phyloP scores from a whole-genome alignment of 1,140 invertebrate species.

The Agraylea sexmaculata region DNA sequence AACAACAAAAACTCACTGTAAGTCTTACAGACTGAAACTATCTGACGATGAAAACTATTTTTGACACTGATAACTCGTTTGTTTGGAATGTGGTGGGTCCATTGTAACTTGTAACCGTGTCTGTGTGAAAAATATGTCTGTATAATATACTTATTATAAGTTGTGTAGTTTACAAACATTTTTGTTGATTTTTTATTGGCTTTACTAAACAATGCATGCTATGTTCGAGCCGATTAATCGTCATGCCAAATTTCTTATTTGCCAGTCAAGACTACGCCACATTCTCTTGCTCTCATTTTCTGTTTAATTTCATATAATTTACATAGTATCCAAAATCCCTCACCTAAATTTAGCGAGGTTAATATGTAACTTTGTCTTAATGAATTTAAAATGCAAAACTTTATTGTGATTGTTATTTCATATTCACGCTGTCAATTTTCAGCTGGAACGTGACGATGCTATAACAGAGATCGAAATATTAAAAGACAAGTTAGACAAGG shows the following conservation, averaged over 20 bases:
- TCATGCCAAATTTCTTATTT: no score
- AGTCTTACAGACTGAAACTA: constrained; percentile 19
- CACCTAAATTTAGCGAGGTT: neutral
- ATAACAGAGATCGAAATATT: constrained; percentile 74
- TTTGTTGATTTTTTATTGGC: no score
- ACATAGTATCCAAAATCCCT: neutral
- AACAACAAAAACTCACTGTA: constrained; percentile 72
- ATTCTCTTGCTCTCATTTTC: neutral
- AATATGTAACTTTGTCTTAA: no score
- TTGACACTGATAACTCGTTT: constrained; percentile 1
- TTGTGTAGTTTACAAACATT: no score
- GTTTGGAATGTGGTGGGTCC: neutral
- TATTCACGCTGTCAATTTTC: constrained; percentile 22
- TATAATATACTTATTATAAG: no score
- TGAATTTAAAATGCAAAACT: neutral
- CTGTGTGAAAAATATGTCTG: no score
- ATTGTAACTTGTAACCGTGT: no score
- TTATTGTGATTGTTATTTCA: neutral
- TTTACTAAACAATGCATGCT: no score
- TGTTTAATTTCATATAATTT: neutral
- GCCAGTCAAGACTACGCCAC: neutral
- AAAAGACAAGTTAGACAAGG: constrained; percentile 82
- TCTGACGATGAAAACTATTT: neutral
- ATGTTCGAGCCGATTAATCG: no score
- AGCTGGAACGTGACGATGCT: constrained; percentile 78